Percentiles rank a stretch among this genome's conserved stretches.
phyloP scores from a whole-genome alignment of 2,888 invertebrate genomes.

The Oxycera nigricornis region DNA sequence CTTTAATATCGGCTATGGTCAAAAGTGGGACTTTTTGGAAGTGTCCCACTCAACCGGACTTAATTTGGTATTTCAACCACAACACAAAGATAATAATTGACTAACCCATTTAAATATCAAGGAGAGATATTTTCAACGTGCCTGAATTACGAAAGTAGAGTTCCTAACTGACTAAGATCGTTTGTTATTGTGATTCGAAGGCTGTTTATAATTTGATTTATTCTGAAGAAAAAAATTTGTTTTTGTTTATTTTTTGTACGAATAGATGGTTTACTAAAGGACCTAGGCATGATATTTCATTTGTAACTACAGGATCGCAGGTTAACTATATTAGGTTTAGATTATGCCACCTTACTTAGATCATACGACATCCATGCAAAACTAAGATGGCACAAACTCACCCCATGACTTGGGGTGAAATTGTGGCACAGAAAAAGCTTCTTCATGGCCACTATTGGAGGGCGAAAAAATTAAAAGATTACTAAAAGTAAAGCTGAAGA shows the following conservation, averaged over 20 bases:
- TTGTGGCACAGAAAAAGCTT: background rate
- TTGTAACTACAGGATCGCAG: background rate
- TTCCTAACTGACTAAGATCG: background rate
- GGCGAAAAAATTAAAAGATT: background rate
- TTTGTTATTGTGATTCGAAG: background rate
- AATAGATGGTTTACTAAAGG: background rate
- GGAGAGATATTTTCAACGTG: background rate
- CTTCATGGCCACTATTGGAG: background rate
- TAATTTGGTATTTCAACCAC: background rate
- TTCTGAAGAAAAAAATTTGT: background rate
- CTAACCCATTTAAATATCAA: background rate
- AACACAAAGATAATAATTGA: background rate
- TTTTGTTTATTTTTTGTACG: background rate
- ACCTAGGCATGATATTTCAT: slow-evolving; percentile 2
- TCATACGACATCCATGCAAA: background rate
- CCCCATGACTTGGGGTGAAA: background rate
- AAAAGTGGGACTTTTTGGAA: background rate
- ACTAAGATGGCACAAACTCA: background rate
- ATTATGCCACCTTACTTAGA: background rate
- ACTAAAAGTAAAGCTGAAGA: background rate
- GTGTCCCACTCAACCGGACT: background rate
- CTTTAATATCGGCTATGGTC: background rate
- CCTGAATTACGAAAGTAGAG: background rate
- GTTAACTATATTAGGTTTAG: background rate
- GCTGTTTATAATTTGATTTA: background rate